Percentiles rank a stretch among this genome's conserved stretches.
These are phyloP conservation scores for Protonibea diacanthus DNA, from an alignment of 2,797 vertebrate species.

Conservation along the genomic window DNA sequence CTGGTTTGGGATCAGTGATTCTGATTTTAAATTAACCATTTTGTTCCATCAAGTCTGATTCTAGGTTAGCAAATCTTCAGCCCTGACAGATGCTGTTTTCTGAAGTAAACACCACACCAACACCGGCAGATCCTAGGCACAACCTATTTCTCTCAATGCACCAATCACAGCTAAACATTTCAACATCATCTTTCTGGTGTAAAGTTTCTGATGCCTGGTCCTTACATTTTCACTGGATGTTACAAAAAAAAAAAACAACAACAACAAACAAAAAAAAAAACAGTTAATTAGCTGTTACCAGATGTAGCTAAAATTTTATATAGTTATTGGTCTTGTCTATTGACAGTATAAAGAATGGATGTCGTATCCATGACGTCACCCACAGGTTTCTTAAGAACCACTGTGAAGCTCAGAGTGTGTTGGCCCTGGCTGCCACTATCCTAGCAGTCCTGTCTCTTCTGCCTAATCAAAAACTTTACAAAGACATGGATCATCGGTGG, in stretches of 20 bases:
- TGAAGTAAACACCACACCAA: neutral
- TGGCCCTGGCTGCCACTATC: too few relatives aligned
- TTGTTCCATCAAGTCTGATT: neutral
- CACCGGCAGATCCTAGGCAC: neutral
- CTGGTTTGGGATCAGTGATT: conserved; percentile 44
- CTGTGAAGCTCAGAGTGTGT: too few relatives aligned
- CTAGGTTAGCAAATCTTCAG: neutral
- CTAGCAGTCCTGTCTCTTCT: too few relatives aligned
- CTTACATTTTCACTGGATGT: neutral
- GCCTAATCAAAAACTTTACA: too few relatives aligned
- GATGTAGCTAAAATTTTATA: neutral
- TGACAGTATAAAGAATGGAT: too few relatives aligned
- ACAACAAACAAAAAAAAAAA: too few relatives aligned
- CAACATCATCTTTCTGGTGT: neutral
- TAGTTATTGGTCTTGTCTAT: too few relatives aligned
- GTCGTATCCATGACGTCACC: too few relatives aligned
- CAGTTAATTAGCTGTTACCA: neutral
- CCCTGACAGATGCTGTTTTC: conserved; percentile 17
- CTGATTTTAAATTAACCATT: conserved; percentile 19
- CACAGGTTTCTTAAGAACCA: too few relatives aligned
- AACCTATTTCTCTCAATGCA: neutral
- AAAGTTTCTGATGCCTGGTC: neutral
- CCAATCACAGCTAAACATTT: neutral
- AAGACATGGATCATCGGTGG: too few relatives aligned
- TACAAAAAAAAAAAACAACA: neutral